phyloP scores from a whole-genome alignment of 2,797 vertebrate genomes.

The Hapalemur alaotrensis region DNA sequence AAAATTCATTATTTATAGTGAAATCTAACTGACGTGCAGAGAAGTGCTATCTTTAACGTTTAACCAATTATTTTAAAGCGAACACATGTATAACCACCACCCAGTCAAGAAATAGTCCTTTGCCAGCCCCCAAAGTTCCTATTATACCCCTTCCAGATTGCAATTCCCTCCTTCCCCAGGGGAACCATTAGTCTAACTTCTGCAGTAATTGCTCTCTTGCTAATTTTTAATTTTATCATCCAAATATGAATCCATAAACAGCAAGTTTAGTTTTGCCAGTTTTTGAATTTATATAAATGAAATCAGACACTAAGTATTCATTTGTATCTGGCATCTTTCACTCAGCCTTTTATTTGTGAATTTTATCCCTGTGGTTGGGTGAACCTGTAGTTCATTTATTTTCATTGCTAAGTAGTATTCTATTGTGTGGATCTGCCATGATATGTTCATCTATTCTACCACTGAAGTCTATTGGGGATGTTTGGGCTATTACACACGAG shows the following conservation, averaged over 20 bases:
- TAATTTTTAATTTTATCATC: not conserved
- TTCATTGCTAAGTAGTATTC: not conserved
- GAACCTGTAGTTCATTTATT: not conserved
- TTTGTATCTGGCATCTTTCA: not conserved
- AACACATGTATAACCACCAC: not conserved
- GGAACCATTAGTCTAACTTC: not conserved
- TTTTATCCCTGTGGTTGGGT: not conserved
- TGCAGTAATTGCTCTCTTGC: not conserved
- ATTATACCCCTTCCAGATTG: not conserved
- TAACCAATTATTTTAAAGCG: not conserved
- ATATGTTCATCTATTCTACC: not conserved
- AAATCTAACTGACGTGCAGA: not conserved
- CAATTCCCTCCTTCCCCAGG: not conserved
- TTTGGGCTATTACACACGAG: not conserved
- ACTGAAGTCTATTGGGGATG: not conserved
- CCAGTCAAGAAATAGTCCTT: not conserved
- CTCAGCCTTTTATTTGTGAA: not conserved
- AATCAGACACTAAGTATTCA: not conserved
- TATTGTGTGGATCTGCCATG: not conserved
- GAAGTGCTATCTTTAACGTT: conserved; percentile 20
- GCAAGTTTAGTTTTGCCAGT: not conserved
- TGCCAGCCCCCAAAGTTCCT: not conserved
- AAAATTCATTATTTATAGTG: not conserved
- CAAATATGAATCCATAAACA: not conserved
- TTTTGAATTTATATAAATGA: not conserved